Evolutionary conservation across 2,888 invertebrate genomes (phyloP), one percentile per base, ranked within the genome.

Genomic region (Cerastis leucographa): DNA sequence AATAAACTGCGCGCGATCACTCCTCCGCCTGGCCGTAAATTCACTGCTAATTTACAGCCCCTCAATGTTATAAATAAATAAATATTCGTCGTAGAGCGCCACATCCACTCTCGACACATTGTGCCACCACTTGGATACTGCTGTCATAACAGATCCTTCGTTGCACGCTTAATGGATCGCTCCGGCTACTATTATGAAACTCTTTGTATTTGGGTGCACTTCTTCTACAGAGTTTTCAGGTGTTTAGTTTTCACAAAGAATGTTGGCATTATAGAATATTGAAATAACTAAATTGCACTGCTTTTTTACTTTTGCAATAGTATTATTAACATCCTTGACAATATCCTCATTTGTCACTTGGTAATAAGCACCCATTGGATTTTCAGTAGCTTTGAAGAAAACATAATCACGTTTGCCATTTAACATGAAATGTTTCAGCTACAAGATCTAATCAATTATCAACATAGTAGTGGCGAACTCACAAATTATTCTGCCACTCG

Each of bases 31-130:
- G 92, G 94, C 93, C 94, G 95, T 96, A 96, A 96, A 96, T 97
- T 96, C 93, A 93, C 93, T 92, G 95, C 94, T 97, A 97, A 97
- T 97, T 96, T 97, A 97, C 96, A 93, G 95, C 96, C 94, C 94
- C 94, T 94, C 94, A 91, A 92, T 94, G 94, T 94, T 95, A 96
- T 96, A 96, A 95, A 96, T 96, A 96, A 96, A 96, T 96, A 96
- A 95, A 96, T 96, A 95, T 94, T 93, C 92, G 91, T 93, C 93
- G 92, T 92, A 90, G 90, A 91, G 93, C 84, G 82, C 85, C 85
- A 92, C 92, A 94, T 94, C 92, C 93, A 92, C 90, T 90, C 90
- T 70, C 94, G 95, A 95, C 95, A 95, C 92, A 94, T 94, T 94
- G 92, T 95, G 95, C 94, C 95, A 94, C 93, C 92, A 90, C 93